Evolutionary conservation across 2,113 vertebrate species (phyloP).

Genomic region (Reinhardtius hippoglossoides): DNA sequence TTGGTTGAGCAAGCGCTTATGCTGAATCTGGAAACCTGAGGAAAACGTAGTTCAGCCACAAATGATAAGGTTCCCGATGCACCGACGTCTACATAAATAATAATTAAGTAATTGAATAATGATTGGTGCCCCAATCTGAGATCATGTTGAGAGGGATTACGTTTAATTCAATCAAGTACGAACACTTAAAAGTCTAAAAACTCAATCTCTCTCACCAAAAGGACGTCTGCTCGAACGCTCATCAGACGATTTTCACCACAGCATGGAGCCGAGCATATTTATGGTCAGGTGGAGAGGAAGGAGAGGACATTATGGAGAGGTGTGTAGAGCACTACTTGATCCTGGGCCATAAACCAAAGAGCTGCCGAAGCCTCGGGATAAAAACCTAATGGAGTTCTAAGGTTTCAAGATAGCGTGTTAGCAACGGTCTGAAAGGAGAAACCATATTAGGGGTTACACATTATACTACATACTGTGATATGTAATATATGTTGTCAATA

Average conservation of each 20-base stretch:
- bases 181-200: not conserved
- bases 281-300: slow-evolving; percentile 30
- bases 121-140: not conserved
- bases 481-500: too few species aligned
- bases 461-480: too few species aligned
- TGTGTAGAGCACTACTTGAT: slow-evolving; percentile 25
- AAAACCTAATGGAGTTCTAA: slow-evolving; percentile 17
- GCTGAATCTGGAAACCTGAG: not conserved
- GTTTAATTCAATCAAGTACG: not conserved
- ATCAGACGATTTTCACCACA: slow-evolving; percentile 12
- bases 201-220: not conserved
- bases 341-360: slow-evolving; percentile 35
- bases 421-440: not conserved
- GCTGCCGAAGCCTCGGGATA: slow-evolving; percentile 9
- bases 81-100: not conserved
- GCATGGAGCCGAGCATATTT: slow-evolving; percentile 22
- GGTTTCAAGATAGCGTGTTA: slow-evolving; percentile 3
- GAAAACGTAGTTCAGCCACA: slow-evolving; percentile 5
- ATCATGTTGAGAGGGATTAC: not conserved
- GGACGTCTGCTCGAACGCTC: slow-evolving; percentile 24
- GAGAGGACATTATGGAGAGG: slow-evolving; percentile 33
- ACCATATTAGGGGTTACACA: not conserved
- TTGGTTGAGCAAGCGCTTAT: slow-evolving; percentile 11
- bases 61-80: not conserved
- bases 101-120: not conserved